Percentiles rank a stretch among this genome's conserved stretches.
phyloP scores from a whole-genome alignment of 2,113 vertebrate genomes.

The Actinemys pallida region DNA sequence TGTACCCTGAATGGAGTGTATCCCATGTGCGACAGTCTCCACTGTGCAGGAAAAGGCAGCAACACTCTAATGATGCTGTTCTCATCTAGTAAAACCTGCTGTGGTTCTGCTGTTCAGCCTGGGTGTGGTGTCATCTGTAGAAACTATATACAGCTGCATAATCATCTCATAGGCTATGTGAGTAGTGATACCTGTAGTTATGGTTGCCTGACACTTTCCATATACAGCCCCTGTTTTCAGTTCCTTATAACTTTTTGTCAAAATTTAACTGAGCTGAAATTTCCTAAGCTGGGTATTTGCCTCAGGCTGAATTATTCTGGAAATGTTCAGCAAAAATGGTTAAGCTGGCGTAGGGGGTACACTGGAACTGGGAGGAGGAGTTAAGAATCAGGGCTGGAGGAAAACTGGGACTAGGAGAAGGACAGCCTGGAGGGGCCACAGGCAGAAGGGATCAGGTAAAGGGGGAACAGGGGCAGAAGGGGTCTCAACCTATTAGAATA shows the following conservation, averaged over 20 bases:
- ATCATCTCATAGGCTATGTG: fast-evolving
- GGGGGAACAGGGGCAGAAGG: background rate
- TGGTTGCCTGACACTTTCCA: background rate
- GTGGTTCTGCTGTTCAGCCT: background rate
- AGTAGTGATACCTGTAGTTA: fast-evolving
- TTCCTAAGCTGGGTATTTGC: background rate
- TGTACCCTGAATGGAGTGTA: background rate
- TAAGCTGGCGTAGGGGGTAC: background rate
- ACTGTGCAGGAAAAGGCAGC: background rate
- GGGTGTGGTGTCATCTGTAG: fast-evolving
- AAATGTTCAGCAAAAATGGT: background rate
- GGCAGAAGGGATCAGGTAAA: background rate
- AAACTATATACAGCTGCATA: background rate
- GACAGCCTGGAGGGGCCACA: background rate
- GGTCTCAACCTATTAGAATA: fast-evolving
- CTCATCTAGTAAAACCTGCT: background rate
- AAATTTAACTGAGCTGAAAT: background rate
- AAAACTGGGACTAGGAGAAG: background rate
- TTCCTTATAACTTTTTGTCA: background rate
- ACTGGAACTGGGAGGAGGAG: background rate
- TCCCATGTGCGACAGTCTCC: fast-evolving
- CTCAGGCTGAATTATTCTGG: background rate
- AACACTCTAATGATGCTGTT: fast-evolving
- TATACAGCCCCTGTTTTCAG: background rate
- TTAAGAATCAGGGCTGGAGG: background rate